A percentile compares a stretch with the other conserved stretches of the same genome.
phyloP scores from a whole-genome alignment of 2,888 invertebrate species.

The Ophioninae sp. region DNA sequence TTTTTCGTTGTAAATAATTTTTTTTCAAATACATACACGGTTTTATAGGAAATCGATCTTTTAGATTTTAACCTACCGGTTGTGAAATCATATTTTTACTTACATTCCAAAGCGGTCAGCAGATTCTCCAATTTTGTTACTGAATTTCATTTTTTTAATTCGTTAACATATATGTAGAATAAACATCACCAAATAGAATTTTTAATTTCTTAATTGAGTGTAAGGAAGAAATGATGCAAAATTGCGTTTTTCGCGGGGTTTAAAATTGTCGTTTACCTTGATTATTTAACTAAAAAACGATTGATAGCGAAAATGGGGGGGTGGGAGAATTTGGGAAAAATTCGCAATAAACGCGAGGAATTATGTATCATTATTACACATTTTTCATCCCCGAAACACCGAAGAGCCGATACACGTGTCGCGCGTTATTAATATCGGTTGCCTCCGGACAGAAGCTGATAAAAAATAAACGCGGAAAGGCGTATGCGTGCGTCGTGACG shows the following conservation, averaged over 20 bases:
- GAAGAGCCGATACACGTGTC: slow-evolving; percentile 72
- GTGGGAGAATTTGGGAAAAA: background rate
- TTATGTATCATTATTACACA: background rate
- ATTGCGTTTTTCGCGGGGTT: background rate
- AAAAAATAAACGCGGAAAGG: slow-evolving; percentile 1
- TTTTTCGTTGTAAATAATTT: background rate
- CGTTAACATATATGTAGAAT: too few relatives aligned
- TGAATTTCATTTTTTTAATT: too few relatives aligned
- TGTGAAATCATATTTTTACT: too few relatives aligned
- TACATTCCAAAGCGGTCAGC: too few relatives aligned
- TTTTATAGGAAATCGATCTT: background rate
- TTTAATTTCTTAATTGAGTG: too few relatives aligned
- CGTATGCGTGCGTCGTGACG: slow-evolving; percentile 53
- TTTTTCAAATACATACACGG: background rate
- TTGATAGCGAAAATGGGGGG: background rate
- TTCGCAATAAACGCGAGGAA: background rate
- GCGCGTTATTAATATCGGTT: slow-evolving; percentile 73
- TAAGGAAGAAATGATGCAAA: background rate
- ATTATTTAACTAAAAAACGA: background rate
- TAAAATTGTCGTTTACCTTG: background rate
- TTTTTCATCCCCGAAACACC: slow-evolving; percentile 20
- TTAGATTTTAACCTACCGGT: too few relatives aligned
- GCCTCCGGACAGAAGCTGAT: slow-evolving; percentile 28
- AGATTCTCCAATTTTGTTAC: too few relatives aligned
- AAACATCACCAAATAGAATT: too few relatives aligned